These are phyloP conservation scores for Cyanoliseus patagonus DNA, from an alignment of 2,113 vertebrate species.

Conservation along the genomic window DNA sequence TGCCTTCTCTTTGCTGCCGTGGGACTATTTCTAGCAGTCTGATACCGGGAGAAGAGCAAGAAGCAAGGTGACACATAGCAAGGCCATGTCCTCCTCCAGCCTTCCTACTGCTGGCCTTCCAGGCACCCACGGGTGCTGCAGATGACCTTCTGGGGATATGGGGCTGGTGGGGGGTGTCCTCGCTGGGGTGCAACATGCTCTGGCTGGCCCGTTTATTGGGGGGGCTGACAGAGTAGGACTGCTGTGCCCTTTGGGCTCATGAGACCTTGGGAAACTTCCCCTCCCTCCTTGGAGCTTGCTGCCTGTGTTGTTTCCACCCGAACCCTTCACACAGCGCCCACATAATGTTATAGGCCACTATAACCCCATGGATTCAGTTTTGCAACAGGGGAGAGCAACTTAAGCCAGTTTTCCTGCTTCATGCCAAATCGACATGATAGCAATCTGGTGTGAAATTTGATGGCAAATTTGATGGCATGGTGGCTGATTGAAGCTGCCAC, in stretches of 20 bases:
- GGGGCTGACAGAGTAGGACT: not conserved
- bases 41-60: not conserved
- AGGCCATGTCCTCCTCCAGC: not conserved
- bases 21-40: not conserved
- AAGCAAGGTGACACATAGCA: rapidly evolving
- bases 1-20: not conserved
- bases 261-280: not conserved
- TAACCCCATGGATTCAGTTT: not conserved
- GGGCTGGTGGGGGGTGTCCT: rapidly evolving
- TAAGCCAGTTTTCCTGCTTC: not conserved
- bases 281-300: not conserved
- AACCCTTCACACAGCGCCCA: not conserved
- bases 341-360: rapidly evolving
- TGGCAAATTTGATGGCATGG: not conserved
- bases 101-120: not conserved
- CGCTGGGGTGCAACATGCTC: not conserved
- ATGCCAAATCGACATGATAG: rapidly evolving
- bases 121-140: not conserved
- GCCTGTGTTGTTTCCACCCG: not conserved
- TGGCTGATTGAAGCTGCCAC: not conserved
- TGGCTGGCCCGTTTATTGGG: not conserved
- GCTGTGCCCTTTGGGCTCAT: not conserved
- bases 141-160: rapidly evolving
- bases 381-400: not conserved
- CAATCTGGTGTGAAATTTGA: not conserved